These are phyloP conservation scores for Dicyrtoma fusca DNA, from an alignment of 2,888 invertebrate species.

Conservation along the genomic window DNA sequence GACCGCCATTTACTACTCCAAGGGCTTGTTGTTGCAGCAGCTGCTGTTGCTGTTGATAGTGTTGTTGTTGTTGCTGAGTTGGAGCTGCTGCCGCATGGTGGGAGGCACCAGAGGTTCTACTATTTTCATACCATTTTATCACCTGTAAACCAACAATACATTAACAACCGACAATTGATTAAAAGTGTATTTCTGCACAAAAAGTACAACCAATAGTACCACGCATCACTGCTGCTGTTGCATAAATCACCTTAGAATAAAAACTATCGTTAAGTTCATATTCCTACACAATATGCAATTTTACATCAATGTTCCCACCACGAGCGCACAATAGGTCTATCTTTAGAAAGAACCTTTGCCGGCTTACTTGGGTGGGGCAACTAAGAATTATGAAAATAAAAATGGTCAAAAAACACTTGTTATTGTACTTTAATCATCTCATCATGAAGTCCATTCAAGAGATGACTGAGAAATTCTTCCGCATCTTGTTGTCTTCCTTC, in stretches of 20 bases:
- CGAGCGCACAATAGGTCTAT: slow-evolving; percentile 40
- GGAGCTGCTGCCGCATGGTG: too few species aligned
- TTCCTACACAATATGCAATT: slow-evolving; percentile 17
- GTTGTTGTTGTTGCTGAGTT: too few species aligned
- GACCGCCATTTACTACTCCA: slow-evolving; percentile 46
- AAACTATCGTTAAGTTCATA: slow-evolving; percentile 5
- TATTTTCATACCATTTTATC: slow-evolving; percentile 52
- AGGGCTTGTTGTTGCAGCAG: neutral
- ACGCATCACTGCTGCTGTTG: slow-evolving; percentile 2
- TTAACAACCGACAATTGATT: neutral
- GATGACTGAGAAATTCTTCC: slow-evolving; percentile 91
- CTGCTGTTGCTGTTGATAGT: too few species aligned
- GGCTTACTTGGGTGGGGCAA: slow-evolving; percentile 21
- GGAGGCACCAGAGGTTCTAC: too few species aligned
- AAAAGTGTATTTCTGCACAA: neutral
- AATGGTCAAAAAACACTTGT: too few species aligned
- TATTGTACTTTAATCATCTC: slow-evolving; percentile 93
- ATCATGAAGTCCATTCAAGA: slow-evolving; percentile 92
- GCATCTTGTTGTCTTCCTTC: slow-evolving; percentile 96
- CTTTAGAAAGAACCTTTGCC: neutral
- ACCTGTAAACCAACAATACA: slow-evolving; percentile 37
- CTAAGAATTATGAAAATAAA: too few species aligned
- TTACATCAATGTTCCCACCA: slow-evolving; percentile 39
- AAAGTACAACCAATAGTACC: neutral
- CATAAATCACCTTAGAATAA: slow-evolving; percentile 13